These are phyloP conservation scores for Anoncus sp. DNA, from an alignment of 2,888 invertebrate species.

Conservation along the genomic window DNA sequence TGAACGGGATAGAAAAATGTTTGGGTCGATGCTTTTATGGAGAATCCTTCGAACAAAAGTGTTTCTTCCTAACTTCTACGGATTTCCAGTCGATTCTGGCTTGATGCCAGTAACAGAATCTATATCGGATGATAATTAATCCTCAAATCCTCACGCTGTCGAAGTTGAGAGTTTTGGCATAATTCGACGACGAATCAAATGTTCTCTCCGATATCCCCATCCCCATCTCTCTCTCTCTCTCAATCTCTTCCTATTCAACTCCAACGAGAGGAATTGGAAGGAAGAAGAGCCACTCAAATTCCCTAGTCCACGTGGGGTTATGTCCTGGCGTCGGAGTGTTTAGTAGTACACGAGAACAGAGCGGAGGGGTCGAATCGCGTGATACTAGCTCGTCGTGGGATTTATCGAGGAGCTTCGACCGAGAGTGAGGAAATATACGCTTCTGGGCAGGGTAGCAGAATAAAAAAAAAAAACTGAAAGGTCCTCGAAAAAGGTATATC, in stretches of 20 bases:
- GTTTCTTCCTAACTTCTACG: neutral
- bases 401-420: conserved; percentile 8
- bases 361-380: conserved; percentile 18
- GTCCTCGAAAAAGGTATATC: conserved; percentile 9
- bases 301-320: neutral
- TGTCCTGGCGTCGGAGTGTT: conserved; percentile 34
- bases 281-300: neutral
- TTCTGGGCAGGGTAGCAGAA: neutral
- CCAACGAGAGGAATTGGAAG: neutral
- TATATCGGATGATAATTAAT: conserved; percentile 27
- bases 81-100: conserved; percentile 4
- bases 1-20: neutral
- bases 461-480: conserved; percentile 36
- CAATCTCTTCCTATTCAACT: neutral
- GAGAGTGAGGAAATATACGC: neutral
- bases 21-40: conserved; percentile 16
- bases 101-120: conserved; percentile 9
- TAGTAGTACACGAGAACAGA: conserved; percentile 31
- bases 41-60: neutral
- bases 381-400: conserved; percentile 7
- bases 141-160: neutral
- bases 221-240: conserved; percentile 8
- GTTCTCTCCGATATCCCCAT: no score
- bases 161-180: conserved; percentile 22
- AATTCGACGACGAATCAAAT: conserved; percentile 36